phyloP scores from a whole-genome alignment of 2,113 vertebrate species.

The Ginglymostoma cirratum region DNA sequence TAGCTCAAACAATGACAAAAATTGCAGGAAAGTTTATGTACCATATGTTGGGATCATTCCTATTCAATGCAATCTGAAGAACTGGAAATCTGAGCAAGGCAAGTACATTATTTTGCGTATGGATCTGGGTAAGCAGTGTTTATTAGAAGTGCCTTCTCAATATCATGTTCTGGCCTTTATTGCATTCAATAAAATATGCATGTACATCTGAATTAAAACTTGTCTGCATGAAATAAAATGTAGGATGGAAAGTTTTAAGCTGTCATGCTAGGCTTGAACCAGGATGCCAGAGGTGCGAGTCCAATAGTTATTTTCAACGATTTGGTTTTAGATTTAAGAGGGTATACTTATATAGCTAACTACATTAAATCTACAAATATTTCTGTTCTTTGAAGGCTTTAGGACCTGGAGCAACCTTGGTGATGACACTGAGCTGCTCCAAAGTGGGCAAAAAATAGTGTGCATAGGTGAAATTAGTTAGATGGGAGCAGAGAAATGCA shows the following conservation, averaged over 20 bases:
- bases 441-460: too few relatives aligned
- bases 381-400: too few relatives aligned
- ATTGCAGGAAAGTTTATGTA: background rate
- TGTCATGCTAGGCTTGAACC: background rate
- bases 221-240: background rate
- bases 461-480: too few relatives aligned
- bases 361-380: background rate
- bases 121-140: background rate
- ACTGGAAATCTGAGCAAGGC: background rate
- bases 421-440: too few relatives aligned
- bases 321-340: background rate
- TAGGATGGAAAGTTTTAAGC: background rate
- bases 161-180: background rate
- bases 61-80: background rate
- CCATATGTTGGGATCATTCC: background rate
- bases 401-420: too few relatives aligned
- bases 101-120: background rate
- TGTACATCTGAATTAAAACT: background rate
- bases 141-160: background rate
- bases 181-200: background rate
- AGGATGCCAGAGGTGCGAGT: background rate
- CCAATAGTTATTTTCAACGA: background rate
- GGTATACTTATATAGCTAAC: background rate
- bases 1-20: background rate
- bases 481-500: too few relatives aligned